Evolutionary conservation across 2,888 invertebrate genomes (phyloP), one percentile per base, ranked within the genome.

Genomic region (Chrysolina oricalcia): DNA sequence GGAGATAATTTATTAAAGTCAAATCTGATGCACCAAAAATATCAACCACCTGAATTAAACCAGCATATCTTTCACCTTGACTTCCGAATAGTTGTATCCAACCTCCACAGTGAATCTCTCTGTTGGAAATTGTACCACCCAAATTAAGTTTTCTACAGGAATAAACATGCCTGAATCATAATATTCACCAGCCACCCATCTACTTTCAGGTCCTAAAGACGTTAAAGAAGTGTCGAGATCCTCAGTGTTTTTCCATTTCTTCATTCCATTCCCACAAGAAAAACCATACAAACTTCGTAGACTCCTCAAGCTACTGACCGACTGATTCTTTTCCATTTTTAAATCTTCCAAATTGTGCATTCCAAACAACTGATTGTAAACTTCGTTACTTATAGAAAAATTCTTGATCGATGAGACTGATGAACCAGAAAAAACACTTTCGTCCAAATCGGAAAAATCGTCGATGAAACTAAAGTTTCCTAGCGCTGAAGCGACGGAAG

Each of bases 141-240:
- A 59, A n/a, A 59, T 15, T n/a, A 59, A 27, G 11, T 21, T 5
- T 21, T 70, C 13, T 48, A 50, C 56, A 10, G 77, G 78, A 80
- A 77, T 76, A 78, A 82, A 88, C 88, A 86, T 88, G 88, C 88
- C 88, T 89, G 87, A 80, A 79, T 87, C 87, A 78, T 85, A 86
- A 80, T 78, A 63, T 75, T 87, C 87, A 81, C 87, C 88, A 83
- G 86, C 76, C 78, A 86, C 84, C 88, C 87, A 86, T 81, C 82
- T 83, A 80, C 79, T 81, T 65, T 77, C 79, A 74, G 78, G 78
- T 74, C 81, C 82, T 71, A 64, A 68, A 43, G 86, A 85, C 69
- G 72, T 73, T 53, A 84, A 73, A 70, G 85, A 86, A 74, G 85
- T 80, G 79, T 88, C 86, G 71, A 88, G 77, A 41, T 86, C 84